Conservation (phyloP, 2,113 vertebrate species). For the Ptychochromis oligacanthus region DNA sequence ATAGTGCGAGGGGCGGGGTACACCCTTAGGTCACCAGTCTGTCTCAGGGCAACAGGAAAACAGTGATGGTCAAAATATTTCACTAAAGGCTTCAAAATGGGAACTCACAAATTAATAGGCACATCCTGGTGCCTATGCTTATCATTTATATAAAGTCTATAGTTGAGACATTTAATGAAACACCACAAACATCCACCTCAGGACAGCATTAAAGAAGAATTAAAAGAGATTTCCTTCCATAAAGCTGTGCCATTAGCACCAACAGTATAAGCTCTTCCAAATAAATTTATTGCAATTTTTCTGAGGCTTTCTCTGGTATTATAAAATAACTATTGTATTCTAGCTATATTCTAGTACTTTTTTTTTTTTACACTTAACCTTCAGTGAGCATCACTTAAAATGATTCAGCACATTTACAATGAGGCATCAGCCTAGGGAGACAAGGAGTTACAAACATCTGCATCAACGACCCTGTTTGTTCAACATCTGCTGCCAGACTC, state of each 20-base stretch:
- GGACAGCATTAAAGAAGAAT: neutral
- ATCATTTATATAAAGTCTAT: neutral
- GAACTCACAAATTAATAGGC: no score
- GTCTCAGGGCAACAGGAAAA: neutral
- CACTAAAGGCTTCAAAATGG: no score
- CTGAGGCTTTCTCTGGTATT: neutral
- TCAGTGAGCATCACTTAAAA: neutral
- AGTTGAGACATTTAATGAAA: neutral
- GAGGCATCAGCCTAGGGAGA: neutral
- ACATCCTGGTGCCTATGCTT: no score
- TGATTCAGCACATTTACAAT: neutral
- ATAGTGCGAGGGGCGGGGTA: neutral
- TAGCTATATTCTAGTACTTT: no score
- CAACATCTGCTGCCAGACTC: conserved; percentile 47
- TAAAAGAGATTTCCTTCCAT: neutral
- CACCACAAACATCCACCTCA: neutral
- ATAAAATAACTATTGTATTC: neutral
- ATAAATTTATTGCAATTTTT: neutral
- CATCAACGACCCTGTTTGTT: neutral
- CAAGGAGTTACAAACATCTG: conserved; percentile 6
- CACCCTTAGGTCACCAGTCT: neutral
- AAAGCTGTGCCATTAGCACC: neutral
- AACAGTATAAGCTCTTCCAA: neutral
- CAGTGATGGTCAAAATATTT: neutral
- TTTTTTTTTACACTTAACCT: neutral